Conservation (phyloP, 1,140 invertebrate species). For the Drosophila suzukii region DNA sequence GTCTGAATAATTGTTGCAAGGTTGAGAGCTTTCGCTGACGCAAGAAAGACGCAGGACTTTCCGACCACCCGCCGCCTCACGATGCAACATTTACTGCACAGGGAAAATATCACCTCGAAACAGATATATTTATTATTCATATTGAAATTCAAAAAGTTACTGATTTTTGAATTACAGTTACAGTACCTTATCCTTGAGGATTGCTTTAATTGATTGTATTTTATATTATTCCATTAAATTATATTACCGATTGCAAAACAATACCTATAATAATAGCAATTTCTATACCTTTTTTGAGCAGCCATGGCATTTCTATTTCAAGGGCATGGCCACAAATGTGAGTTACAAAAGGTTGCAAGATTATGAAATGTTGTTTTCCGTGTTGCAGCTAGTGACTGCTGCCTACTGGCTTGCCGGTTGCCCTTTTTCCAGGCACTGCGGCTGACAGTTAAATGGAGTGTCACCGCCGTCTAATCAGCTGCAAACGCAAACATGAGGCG, state of each 20-base stretch:
- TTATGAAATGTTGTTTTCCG: background rate
- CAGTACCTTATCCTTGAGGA: no score
- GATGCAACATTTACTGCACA: constrained; percentile 7
- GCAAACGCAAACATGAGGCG: constrained; percentile 27
- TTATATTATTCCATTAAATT: no score
- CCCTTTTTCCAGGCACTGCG: constrained; percentile 35
- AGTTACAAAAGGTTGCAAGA: no score
- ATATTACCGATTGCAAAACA: no score
- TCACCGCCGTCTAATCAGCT: constrained; percentile 49
- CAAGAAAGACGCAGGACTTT: constrained; percentile 16
- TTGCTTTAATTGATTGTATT: no score
- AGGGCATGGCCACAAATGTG: background rate
- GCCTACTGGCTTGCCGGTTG: constrained; percentile 14
- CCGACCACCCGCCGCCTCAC: background rate
- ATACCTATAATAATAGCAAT: no score
- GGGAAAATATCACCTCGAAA: background rate
- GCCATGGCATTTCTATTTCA: background rate
- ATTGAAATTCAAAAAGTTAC: no score
- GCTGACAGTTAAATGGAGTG: constrained; percentile 58
- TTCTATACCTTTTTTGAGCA: no score
- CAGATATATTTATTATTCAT: background rate
- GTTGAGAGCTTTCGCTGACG: constrained; percentile 21
- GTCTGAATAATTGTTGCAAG: constrained; percentile 30
- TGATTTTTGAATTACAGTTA: no score
- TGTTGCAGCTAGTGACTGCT: background rate